Evolutionary conservation across 2,888 invertebrate genomes (phyloP), one percentile per base, ranked within the genome.

Genomic region (Linnaemya tessellans): DNA sequence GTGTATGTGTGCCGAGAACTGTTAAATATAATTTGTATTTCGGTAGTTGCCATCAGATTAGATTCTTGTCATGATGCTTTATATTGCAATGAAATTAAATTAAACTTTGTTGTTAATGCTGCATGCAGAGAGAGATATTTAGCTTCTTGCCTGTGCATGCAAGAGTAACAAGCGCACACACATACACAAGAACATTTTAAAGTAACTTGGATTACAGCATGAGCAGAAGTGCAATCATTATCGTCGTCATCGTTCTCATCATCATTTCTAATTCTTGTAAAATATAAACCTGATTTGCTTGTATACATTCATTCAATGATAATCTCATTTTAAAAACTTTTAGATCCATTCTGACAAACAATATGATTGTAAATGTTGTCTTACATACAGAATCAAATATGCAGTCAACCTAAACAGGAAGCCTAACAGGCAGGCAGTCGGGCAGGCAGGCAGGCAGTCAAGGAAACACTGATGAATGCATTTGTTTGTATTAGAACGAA

Each of bases 1-100:
- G 13, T 30, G 58, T 56, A 20, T 18, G 7, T 65, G 49, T 77
- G 30, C n/a, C n/a, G 30, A 5, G 30, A 79, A 81, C 82, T 85
- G 82, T 79, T 85, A 75, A 79, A 85, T 79, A 81, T 71, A 85
- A 85, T 85, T 85, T 85, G 71, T 80, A 67, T 79, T 82, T 85
- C 67, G 85, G 85, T 82, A 82, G 74, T 79, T 85, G 85, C 85
- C 64, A 85, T 85, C 80, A 79, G 82, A 82, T 85, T 82, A 85
- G 85, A 85, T 79, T 82, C 82, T 74, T 81, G 78, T 81, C 84
- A 74, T 78, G 84, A 78, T 84, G 74, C 73, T 81, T 78, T 81
- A 64, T 73, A 84, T 79, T 81, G 84, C 78, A 73, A 85, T 85
- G 81, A 85, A 85, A 85, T 85, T 85, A 85, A 85, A 85, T 82